These are phyloP conservation scores for Volucella inanis DNA, from an alignment of 2,888 invertebrate species.

Conservation along the genomic window DNA sequence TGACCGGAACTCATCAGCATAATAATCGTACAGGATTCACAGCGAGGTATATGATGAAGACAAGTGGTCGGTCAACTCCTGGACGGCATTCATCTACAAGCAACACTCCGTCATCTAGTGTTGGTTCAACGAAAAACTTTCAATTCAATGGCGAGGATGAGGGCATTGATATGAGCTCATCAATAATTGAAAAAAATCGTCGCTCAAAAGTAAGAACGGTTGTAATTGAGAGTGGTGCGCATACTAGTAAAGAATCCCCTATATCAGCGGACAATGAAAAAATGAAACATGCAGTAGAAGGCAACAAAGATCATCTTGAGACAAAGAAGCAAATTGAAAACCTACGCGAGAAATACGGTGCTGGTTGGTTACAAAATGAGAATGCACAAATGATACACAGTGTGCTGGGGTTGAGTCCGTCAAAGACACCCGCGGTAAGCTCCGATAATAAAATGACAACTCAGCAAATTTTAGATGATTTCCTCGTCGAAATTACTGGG, in stretches of 20 bases:
- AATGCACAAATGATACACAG: slow-evolving; percentile 84
- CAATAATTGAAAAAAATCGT: slow-evolving; percentile 77
- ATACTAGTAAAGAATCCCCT: slow-evolving; percentile 34
- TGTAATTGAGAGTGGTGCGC: slow-evolving; percentile 79
- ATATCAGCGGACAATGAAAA: slow-evolving; percentile 34
- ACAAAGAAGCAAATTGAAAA: slow-evolving; percentile 86
- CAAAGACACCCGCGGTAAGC: slow-evolving; percentile 43
- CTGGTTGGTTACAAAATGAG: slow-evolving; percentile 85
- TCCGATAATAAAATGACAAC: slow-evolving; percentile 73
- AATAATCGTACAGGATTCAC: slow-evolving; percentile 70
- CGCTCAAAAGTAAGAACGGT: slow-evolving; percentile 83
- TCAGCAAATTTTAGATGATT: slow-evolving; percentile 79
- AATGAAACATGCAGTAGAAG: slow-evolving; percentile 46
- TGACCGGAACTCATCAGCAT: slow-evolving; percentile 83
- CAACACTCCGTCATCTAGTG: slow-evolving; percentile 80
- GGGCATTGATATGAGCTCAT: slow-evolving; percentile 36
- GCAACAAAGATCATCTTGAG: slow-evolving; percentile 84
- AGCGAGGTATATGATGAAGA: slow-evolving; percentile 34
- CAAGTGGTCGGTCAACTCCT: slow-evolving; percentile 75
- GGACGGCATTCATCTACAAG: slow-evolving; percentile 44
- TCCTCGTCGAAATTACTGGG: slow-evolving; percentile 77
- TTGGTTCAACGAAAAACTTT: slow-evolving; percentile 78
- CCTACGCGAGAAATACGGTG: slow-evolving; percentile 85
- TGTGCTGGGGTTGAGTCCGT: slow-evolving; percentile 83
- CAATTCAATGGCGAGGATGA: slow-evolving; percentile 46